These are phyloP conservation scores for Leptonema lineaticorne DNA, from an alignment of 1,140 invertebrate species.

Conservation along the genomic window DNA sequence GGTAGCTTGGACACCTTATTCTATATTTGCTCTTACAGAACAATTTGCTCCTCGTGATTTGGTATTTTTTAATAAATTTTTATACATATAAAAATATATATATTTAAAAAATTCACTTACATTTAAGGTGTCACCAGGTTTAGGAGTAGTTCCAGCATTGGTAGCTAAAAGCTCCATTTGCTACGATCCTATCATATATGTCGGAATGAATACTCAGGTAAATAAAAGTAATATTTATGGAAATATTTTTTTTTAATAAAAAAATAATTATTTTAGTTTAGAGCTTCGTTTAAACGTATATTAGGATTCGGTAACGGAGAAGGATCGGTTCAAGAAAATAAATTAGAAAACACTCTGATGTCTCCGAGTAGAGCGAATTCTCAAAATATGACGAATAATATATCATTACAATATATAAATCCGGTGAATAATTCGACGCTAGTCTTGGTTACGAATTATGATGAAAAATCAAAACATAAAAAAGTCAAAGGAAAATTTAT, in stretches of 20 bases:
- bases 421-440: slow-evolving; percentile 25
- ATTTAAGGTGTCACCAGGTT: slow-evolving; percentile 56
- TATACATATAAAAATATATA: neutral
- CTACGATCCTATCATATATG: slow-evolving; percentile 82
- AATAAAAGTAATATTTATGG: slow-evolving; percentile 2
- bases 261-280: slow-evolving; percentile 41
- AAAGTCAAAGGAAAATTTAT: neutral
- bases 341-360: slow-evolving; percentile 36
- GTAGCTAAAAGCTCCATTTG: slow-evolving; percentile 81
- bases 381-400: slow-evolving; percentile 11
- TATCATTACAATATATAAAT: slow-evolving; percentile 32
- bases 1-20: slow-evolving; percentile 76
- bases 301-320: slow-evolving; percentile 31
- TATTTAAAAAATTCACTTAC: neutral
- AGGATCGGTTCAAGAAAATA: slow-evolving; percentile 29
- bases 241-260: neutral
- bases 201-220: slow-evolving; percentile 72
- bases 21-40: slow-evolving; percentile 66
- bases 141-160: slow-evolving; percentile 72
- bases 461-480: slow-evolving; percentile 8
- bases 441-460: slow-evolving; percentile 25
- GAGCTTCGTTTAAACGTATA: slow-evolving; percentile 37
- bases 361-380: slow-evolving; percentile 21
- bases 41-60: slow-evolving; percentile 59
- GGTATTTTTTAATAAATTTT: slow-evolving; percentile 40